A percentile compares a stretch with the other conserved stretches of the same genome.
Conservation (phyloP, 2,888 invertebrate species). For the Drosophila nr. perissopoda region DNA sequence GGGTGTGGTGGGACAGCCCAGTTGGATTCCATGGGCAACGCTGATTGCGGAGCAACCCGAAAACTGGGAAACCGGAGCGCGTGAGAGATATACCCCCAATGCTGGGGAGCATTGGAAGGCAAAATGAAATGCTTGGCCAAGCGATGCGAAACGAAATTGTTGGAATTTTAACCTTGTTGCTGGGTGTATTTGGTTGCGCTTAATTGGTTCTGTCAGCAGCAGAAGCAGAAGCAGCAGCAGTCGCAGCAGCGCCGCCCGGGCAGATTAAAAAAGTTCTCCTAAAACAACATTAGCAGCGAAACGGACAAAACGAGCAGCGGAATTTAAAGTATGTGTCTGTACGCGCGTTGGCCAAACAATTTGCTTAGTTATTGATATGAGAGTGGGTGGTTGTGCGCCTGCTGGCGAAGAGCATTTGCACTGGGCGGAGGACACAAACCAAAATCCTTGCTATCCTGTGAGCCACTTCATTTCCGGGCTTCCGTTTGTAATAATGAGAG, state of each 20-base stretch:
- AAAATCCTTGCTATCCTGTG: conserved; percentile 53
- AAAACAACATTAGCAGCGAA: conserved; percentile 75
- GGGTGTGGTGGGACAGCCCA: not conserved
- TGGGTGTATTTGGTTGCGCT: conserved; percentile 75
- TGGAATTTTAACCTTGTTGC: conserved; percentile 78
- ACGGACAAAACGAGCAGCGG: conserved; percentile 39
- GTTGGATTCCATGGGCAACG: conserved; percentile 21
- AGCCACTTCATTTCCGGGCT: conserved; percentile 80
- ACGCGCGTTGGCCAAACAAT: conserved; percentile 72
- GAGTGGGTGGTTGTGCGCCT: not conserved
- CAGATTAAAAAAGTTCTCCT: conserved; percentile 80
- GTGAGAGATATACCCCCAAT: conserved; percentile 23
- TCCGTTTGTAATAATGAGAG: conserved; percentile 80
- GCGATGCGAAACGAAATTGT: conserved; percentile 75
- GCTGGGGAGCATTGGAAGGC: conserved; percentile 41
- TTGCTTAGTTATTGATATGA: conserved; percentile 80
- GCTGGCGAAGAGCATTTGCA: no score
- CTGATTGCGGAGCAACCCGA: conserved; percentile 41
- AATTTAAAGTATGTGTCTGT: conserved; percentile 75
- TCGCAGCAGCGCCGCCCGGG: conserved; percentile 39
- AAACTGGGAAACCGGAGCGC: conserved; percentile 23
- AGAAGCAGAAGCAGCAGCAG: conserved; percentile 47
- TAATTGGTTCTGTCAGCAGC: conserved; percentile 80
- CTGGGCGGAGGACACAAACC: not conserved
- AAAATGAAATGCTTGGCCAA: conserved; percentile 62